These are phyloP conservation scores for Panthera tigris DNA, from an alignment of 2,113 vertebrate genomes.

Conservation along the genomic window DNA sequence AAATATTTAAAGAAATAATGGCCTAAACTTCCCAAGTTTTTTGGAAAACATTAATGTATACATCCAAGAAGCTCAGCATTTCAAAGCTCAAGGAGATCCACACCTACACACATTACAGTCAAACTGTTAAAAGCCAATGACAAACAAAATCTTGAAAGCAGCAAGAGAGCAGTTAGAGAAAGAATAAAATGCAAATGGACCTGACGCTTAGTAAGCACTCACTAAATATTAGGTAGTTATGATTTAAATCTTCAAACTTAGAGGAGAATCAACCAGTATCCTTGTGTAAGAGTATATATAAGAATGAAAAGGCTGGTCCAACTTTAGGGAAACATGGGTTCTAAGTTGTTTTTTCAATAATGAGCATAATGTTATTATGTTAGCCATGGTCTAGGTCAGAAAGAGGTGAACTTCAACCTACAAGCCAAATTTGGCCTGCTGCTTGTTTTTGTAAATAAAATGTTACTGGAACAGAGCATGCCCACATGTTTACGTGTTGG, in stretches of 20 bases:
- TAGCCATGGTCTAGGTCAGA: background rate
- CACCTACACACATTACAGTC: background rate
- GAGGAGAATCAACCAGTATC: background rate
- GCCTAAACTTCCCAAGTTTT: background rate
- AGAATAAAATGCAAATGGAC: background rate
- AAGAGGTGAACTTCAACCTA: no score
- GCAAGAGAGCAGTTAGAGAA: background rate
- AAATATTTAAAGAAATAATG: background rate
- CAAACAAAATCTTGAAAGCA: background rate
- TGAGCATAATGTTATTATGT: background rate
- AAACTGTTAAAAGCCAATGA: background rate
- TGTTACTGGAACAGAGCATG: no score
- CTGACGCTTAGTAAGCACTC: background rate
- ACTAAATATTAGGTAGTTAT: background rate
- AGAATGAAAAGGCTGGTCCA: background rate
- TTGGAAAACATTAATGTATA: background rate
- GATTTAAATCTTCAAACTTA: background rate
- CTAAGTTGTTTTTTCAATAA: background rate
- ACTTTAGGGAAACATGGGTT: background rate
- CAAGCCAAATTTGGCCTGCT: no score
- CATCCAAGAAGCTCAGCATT: background rate
- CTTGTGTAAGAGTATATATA: background rate
- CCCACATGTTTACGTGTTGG: no score
- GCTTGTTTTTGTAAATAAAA: no score
- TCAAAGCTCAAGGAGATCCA: background rate